Conservation (phyloP, 2,113 vertebrate species). For the Thermophis baileyi region DNA sequence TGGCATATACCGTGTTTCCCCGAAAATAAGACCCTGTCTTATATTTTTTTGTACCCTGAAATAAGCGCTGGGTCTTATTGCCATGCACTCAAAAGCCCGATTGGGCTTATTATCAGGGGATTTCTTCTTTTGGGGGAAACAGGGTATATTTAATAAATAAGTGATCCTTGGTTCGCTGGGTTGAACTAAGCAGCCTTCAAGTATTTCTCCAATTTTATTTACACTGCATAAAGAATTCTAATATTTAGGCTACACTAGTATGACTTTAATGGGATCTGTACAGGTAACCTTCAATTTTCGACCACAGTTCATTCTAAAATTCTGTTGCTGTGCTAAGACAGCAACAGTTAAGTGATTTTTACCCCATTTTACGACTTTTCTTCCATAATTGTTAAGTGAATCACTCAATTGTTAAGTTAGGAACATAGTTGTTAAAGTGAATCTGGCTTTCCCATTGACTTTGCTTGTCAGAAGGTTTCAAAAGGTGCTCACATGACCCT, state of each 20-base stretch:
- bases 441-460: neutral
- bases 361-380: neutral
- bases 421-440: neutral
- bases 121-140: too few species aligned
- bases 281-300: neutral
- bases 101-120: too few species aligned
- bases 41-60: too few species aligned
- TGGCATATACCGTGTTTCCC: too few species aligned
- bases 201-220: neutral
- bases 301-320: neutral
- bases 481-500: neutral
- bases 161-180: neutral
- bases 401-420: neutral
- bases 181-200: neutral
- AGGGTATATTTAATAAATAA: too few species aligned
- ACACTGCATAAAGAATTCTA: neutral
- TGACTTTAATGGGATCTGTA: neutral
- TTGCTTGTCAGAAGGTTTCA: neutral
- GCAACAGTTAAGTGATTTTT: neutral
- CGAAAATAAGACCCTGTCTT: too few species aligned
- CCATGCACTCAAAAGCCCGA: too few species aligned
- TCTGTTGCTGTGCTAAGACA: neutral
- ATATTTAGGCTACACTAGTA: neutral
- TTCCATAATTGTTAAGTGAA: neutral
- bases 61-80: too few species aligned